These are phyloP conservation scores for Cossypha caffra DNA, from an alignment of 2,797 vertebrate genomes.

Conservation along the genomic window DNA sequence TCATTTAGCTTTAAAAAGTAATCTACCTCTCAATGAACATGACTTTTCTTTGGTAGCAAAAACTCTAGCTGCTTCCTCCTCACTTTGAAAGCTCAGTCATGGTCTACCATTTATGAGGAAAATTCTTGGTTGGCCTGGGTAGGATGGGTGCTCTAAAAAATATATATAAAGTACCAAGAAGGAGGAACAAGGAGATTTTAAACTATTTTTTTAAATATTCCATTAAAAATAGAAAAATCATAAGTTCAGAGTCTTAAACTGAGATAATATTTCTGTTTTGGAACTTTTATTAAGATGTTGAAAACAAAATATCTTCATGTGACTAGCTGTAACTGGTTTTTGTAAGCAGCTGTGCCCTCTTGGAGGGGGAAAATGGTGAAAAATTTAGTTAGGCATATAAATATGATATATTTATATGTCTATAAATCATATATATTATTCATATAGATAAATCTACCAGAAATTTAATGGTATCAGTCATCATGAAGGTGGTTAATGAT, in stretches of 20 bases:
- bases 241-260: not conserved
- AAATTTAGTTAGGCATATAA: not conserved
- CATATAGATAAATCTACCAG: not conserved
- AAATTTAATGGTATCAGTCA: not conserved
- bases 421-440: too few species aligned
- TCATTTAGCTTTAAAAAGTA: not conserved
- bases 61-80: not conserved
- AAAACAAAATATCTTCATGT: not conserved
- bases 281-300: not conserved
- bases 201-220: not conserved
- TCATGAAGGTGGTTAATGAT: not conserved
- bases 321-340: not conserved
- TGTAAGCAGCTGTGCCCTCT: not conserved
- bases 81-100: not conserved
- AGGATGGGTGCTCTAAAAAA: fast-evolving
- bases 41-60: not conserved
- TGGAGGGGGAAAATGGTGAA: fast-evolving
- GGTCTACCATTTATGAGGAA: not conserved
- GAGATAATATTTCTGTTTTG: not conserved
- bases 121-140: not conserved
- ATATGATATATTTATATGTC: not conserved
- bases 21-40: not conserved
- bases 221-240: not conserved
- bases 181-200: not conserved
- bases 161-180: fast-evolving